These are phyloP conservation scores for Anguilla pacifica DNA, from an alignment of 2,797 vertebrate species.

Conservation along the genomic window DNA sequence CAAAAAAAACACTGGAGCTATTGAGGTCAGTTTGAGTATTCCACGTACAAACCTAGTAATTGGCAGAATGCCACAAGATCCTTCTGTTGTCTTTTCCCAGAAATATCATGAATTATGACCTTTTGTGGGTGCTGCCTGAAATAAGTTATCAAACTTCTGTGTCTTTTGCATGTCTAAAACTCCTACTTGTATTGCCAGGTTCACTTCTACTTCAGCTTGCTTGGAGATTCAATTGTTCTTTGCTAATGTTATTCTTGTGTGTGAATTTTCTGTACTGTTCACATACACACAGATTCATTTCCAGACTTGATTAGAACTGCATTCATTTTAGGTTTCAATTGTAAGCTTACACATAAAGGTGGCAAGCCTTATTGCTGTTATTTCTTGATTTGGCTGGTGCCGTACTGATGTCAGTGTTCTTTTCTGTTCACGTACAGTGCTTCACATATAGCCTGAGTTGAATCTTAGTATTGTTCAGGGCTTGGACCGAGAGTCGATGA, in stretches of 20 bases:
- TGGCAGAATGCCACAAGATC: background rate
- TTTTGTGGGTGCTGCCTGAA: background rate
- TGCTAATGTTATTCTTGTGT: background rate
- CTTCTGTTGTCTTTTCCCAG: background rate
- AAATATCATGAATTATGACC: background rate
- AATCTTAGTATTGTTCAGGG: background rate
- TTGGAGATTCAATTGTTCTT: background rate
- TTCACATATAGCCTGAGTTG: background rate
- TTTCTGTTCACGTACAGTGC: background rate
- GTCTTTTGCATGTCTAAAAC: background rate
- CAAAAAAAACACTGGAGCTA: background rate
- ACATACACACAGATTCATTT: background rate
- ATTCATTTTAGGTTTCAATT: background rate
- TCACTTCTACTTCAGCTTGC: background rate
- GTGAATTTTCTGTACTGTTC: background rate
- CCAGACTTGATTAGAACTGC: too few species aligned
- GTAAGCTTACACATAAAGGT: background rate
- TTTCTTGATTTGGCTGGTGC: background rate
- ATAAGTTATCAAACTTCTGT: background rate
- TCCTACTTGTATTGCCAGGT: background rate
- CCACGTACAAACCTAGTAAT: background rate
- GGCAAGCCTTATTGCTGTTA: background rate
- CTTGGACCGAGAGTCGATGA: slow-evolving; percentile 44
- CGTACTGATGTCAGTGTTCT: background rate
- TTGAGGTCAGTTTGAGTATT: background rate